Evolutionary conservation across 2,113 vertebrate genomes (phyloP), one percentile per base, ranked within the genome.

Genomic region (Rhinolophus sinicus): DNA sequence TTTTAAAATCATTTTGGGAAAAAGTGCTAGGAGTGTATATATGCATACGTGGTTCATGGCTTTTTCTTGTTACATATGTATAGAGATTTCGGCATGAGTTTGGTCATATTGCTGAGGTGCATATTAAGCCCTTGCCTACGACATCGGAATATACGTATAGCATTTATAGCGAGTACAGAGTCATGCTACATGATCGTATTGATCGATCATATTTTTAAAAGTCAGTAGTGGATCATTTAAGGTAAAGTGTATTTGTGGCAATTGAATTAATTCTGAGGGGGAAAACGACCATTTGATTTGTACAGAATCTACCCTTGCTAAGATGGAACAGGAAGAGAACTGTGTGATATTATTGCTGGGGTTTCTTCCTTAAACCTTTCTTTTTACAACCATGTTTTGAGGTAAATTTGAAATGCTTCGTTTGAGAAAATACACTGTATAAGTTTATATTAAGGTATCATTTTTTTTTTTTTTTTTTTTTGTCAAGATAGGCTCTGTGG

Each of bases 151-250:
- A 19, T 50, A 1, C 44, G 9, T 75, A 11, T 64, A 24, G 28
- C 50, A 50, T 75, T 77, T 38, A 38, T 38, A 85, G 54, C 15
- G 24, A 93, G 52, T 65, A 33, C 24, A 58, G 56, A 94, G 21
- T 72, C 95, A 21, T 78, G 30, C 9, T 54, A 56, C 67, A 35
- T 62, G 96, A 58, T 97, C 91, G 47, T 50, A 77, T 76, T 56
- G 44, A 30, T 21, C 81, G 50, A 76, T 96, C 6, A 24, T 69
- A n/a, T 40, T 92, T 83, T 24, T 87, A 90, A 92, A 83, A 89
- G 94, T 95, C 96, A 73, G 16, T 97, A 30, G 86, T 94, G 28
- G 5, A 62, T 95, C 60, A 56, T 97, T 70, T 94, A 94, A 96
- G 96, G 87, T 95, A 92, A 96, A 67, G 67, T 83, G 52, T 95